A percentile compares a stretch with the other conserved stretches of the same genome.
phyloP scores from a whole-genome alignment of 2,113 vertebrate species.

The Eudorcas thomsonii region DNA sequence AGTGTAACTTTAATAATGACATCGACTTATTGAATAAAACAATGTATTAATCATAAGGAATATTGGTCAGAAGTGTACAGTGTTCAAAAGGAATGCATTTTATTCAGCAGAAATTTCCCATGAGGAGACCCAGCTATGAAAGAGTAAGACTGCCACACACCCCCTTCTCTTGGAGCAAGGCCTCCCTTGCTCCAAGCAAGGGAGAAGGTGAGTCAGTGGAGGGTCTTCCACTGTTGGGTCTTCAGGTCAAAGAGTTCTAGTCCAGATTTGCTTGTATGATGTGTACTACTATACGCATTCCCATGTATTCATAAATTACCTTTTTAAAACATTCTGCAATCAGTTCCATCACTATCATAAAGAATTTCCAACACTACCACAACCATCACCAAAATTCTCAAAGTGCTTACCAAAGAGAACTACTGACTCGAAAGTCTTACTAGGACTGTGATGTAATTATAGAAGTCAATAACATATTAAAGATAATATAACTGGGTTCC shows the following conservation, averaged over 20 bases:
- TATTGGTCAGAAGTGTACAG: neutral
- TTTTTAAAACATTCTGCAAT: neutral
- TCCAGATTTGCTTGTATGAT: neutral
- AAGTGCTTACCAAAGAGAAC: neutral
- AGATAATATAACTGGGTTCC: neutral
- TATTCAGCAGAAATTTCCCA: neutral
- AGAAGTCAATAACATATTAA: neutral
- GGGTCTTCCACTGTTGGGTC: no score
- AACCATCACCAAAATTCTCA: neutral
- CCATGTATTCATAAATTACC: neutral
- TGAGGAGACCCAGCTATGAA: neutral
- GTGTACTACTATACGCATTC: neutral
- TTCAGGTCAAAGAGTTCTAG: neutral
- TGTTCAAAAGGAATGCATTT: neutral
- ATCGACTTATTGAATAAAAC: neutral
- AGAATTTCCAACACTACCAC: neutral
- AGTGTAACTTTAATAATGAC: neutral
- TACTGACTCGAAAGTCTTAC: neutral
- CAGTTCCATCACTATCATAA: neutral
- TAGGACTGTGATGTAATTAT: neutral
- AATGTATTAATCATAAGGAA: neutral
- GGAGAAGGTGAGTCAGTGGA: no score
- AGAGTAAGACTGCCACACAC: neutral
- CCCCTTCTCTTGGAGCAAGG: neutral
- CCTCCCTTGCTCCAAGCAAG: no score